phyloP scores from a whole-genome alignment of 2,888 invertebrate species.

The Ophion ellenae region DNA sequence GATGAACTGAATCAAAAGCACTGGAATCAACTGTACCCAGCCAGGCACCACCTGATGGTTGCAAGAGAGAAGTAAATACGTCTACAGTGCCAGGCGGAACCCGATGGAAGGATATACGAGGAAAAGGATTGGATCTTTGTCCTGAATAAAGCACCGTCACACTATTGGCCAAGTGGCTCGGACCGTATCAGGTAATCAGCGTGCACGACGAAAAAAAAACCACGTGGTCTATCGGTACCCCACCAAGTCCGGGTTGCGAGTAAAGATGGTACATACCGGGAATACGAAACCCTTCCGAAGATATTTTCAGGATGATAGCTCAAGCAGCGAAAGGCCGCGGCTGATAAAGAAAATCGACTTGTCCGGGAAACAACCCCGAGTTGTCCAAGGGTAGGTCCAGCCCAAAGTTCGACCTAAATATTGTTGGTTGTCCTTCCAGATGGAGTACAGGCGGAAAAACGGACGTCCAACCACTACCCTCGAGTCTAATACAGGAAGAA shows the following conservation, averaged over 20 bases:
- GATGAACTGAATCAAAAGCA: constrained; percentile 19
- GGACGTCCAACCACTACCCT: constrained; percentile 5
- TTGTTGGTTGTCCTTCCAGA: neutral
- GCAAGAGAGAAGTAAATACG: constrained; percentile 3
- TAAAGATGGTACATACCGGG: constrained; percentile 8
- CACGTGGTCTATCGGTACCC: constrained; percentile 19
- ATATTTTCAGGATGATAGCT: neutral
- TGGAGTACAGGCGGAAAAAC: constrained; percentile 7
- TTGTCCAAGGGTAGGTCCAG: neutral
- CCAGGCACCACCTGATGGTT: constrained; percentile 13
- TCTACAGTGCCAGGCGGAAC: constrained; percentile 14
- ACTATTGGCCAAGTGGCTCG: constrained; percentile 27
- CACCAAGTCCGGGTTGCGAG: constrained; percentile 10
- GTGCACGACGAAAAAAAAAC: constrained; percentile 25
- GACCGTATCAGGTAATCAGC: constrained; percentile 16
- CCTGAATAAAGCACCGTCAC: constrained; percentile 8
- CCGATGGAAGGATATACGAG: constrained; percentile 21
- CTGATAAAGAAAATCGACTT: constrained; percentile 19
- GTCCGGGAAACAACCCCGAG: neutral
- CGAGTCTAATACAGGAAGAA: constrained; percentile 18
- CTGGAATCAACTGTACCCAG: constrained; percentile 26
- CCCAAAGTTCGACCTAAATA: too few species aligned
- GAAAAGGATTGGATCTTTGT: constrained; percentile 25
- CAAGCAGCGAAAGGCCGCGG: neutral
- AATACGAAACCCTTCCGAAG: constrained; percentile 25